These are phyloP conservation scores for Gorsachius magnificus DNA, from an alignment of 2,797 vertebrate species.

Conservation along the genomic window DNA sequence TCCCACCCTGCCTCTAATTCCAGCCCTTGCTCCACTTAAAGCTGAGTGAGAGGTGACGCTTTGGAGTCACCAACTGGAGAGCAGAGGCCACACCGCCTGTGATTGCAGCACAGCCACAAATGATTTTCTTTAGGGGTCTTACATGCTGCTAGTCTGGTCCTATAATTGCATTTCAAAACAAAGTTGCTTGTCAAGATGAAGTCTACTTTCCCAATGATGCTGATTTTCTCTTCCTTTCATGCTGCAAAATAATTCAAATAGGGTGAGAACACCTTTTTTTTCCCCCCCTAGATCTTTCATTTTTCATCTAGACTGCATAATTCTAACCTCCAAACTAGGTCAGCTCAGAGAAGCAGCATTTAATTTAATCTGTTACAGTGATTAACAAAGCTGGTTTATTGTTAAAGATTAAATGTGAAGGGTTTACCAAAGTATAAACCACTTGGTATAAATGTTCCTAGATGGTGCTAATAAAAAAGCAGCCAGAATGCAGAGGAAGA, in stretches of 20 bases:
- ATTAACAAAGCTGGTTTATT: constrained; percentile 51
- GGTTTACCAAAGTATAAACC: constrained; percentile 48
- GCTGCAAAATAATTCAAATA: constrained; percentile 14
- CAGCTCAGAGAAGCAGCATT: constrained; percentile 42
- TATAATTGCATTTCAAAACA: constrained; percentile 49
- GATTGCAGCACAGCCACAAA: neutral
- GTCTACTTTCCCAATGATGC: neutral
- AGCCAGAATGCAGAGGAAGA: neutral
- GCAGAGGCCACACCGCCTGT: neutral
- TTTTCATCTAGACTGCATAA: constrained; percentile 23
- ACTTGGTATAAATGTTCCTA: constrained; percentile 28
- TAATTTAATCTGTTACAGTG: constrained; percentile 52
- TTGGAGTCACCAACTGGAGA: neutral
- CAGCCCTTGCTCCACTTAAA: neutral
- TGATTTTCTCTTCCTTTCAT: neutral
- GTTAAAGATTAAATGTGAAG: constrained; percentile 25
- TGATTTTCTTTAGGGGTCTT: constrained; percentile 26
- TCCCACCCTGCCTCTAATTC: neutral
- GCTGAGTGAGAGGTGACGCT: neutral
- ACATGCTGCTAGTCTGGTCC: neutral
- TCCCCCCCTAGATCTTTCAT: fast-evolving
- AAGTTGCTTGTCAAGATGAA: constrained; percentile 27
- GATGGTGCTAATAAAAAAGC: constrained; percentile 40
- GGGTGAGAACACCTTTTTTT: neutral
- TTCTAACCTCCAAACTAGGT: constrained; percentile 58